Evolutionary conservation across 2,113 vertebrate genomes (phyloP), one percentile per base, ranked within the genome.

Genomic region (Gorsachius goisagi): DNA sequence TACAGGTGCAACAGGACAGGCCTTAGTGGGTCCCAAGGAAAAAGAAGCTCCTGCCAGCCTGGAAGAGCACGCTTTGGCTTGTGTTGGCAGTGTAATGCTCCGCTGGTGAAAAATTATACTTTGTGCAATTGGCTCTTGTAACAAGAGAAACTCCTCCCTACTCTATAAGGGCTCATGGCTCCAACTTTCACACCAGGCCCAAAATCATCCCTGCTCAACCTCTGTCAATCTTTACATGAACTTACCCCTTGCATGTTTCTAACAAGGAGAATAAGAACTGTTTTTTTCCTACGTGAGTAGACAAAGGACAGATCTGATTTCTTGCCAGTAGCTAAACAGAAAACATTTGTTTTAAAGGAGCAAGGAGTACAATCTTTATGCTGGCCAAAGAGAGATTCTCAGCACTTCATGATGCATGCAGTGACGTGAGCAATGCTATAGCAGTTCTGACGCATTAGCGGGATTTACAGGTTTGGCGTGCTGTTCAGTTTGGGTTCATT

Each of bases 381-480:
- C 80, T 73, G 91, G 85, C 63, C 79, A n/a, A 35, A 79, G 71
- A 12, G 77, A 86, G 50, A 24, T 9, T 55, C 76, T 90, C 55
- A 64, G 90, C 67, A 74, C 52, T 59, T 52, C 45, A 9, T 0
- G 30, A 62, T 11, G 60, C 84, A 80, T 2, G 2, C n/a, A 52
- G 49, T 5, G 60, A 44, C 7, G 39, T 39, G 39, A 41, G 56
- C 14, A 15, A 47, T 0, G 39, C n/a, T 59, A 4, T 0, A 83
- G 88, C 76, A 80, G 89, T 47, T 76, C 77, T 91, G 52, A 44
- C 2, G 15, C 6, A 12, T 20, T 55, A 78, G 56, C 5, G 91
- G 88, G 72, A 74, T n/a, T 95, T 72, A 58, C 67, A 85, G 72
- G 74, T 92, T 92, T 85, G 94, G 91, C 91, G 90, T 78, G 80